phyloP scores from a whole-genome alignment of 2,113 vertebrate species.

The Leucoraja erinaceus region DNA sequence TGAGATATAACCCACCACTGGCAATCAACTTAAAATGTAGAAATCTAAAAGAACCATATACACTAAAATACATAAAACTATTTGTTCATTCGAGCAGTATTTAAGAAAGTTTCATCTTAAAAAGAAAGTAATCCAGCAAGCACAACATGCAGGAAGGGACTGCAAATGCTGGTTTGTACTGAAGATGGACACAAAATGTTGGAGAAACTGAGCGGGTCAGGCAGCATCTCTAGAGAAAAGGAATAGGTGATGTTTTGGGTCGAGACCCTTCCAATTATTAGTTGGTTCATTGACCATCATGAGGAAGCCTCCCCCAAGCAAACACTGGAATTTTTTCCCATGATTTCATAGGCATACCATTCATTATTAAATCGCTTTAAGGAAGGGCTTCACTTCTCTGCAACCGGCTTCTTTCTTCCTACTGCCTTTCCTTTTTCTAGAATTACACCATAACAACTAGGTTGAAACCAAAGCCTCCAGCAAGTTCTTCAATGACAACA shows the following conservation, averaged over 20 bases:
- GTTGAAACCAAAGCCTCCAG: background rate
- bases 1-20: background rate
- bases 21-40: background rate
- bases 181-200: no score
- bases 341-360: conserved; percentile 1
- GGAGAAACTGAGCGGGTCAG: no score
- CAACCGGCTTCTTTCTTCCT: background rate
- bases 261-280: no score
- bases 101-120: background rate
- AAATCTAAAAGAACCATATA: background rate
- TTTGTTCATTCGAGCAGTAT: background rate
- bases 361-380: background rate
- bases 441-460: background rate
- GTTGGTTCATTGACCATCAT: conserved; percentile 6
- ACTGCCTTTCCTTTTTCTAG: background rate
- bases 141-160: background rate
- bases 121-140: background rate
- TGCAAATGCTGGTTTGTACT: no score
- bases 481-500: background rate
- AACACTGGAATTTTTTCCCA: background rate
- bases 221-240: no score
- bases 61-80: background rate
- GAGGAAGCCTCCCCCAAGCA: background rate
- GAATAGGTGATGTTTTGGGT: no score
- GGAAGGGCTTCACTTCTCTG: background rate